Base-by-base conservation (phyloP, 2,888 invertebrate species). In the Nemotelus nigrinus region DNA sequence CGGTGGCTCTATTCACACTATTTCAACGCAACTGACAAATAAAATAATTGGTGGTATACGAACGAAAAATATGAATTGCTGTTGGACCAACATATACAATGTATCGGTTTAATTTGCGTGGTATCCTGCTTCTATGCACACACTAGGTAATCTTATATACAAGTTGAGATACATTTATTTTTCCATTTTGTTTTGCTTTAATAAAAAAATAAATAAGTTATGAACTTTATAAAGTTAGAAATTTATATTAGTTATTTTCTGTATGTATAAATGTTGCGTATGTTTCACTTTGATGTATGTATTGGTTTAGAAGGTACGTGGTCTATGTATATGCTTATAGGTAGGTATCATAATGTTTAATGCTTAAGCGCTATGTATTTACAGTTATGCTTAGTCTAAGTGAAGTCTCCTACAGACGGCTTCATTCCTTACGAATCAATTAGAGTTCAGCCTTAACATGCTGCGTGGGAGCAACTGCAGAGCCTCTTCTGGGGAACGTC, bases 221-320 rank as follows among this genome's bases (percentile, higher is more conserved):
- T 47, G 10, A 67, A 67, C 48, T 67, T 43, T 67, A 67, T 67
- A 47, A 67, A 67, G 67, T 25, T 67, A 67, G 67, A 67, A 67
- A 67, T 48, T 67, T 67, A 67, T 60, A 39, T 39, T 60, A 39
- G 10, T 67, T 48, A 48, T 47, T 25, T 25, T 70, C 70, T 70
- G 55, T 55, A 25, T 25, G 25, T 25, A 70, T 43, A 70, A 70
- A 55, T 55, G 70, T 53, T 55, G 70, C 70, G 70, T 53, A 55
- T 70, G 53, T 55, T 53, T 41, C 10, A 41, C 25, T 70, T 70
- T 53, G 53, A 70, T 70, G 53, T 70, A 55, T 25, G 70, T 53
- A 55, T 70, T 55, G 43, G 41, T 70, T 47, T 70, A 55, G 43
- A 70, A 70, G 70, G 70, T 70, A 70, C 70, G 53, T 70, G 70